These are phyloP conservation scores for Solea senegalensis DNA, from an alignment of 2,113 vertebrate genomes.

Conservation along the genomic window DNA sequence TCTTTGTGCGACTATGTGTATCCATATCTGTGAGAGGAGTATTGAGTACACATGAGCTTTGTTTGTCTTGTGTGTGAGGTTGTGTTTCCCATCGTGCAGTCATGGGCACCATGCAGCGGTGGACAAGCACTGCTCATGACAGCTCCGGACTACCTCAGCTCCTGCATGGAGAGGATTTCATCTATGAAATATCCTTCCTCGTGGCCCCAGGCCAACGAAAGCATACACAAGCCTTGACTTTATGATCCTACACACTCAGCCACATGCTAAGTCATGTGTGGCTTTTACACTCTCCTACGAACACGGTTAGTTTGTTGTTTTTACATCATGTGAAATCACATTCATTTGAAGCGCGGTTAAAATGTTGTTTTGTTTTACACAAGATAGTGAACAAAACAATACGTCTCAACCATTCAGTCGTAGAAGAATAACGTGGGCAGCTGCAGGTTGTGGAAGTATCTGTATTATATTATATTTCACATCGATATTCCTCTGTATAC, in stretches of 20 bases:
- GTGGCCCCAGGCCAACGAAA: constrained; percentile 28
- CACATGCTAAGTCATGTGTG: neutral
- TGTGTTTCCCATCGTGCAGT: constrained; percentile 31
- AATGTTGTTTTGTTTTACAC: neutral
- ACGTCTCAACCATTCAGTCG: neutral
- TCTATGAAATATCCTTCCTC: constrained; percentile 47
- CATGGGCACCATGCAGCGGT: constrained; percentile 20
- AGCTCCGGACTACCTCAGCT: constrained; percentile 47
- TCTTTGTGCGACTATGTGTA: constrained; percentile 41
- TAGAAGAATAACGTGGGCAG: neutral
- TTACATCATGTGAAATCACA: neutral
- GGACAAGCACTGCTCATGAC: constrained; percentile 33
- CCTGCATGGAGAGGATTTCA: constrained; percentile 49
- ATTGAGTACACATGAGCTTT: constrained; percentile 35
- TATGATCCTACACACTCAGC: constrained; percentile 12
- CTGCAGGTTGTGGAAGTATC: neutral
- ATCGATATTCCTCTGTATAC: neutral
- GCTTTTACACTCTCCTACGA: neutral
- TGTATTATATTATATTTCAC: neutral
- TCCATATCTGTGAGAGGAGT: constrained; percentile 35
- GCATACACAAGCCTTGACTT: constrained; percentile 7
- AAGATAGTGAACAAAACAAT: neutral
- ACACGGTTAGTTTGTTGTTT: neutral
- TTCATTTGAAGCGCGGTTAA: too few relatives aligned
- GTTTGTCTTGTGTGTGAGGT: constrained; percentile 17